Evolutionary conservation across 2,888 invertebrate species (phyloP), one percentile per base, ranked within the genome.

Genomic region (Lithosia quadra): DNA sequence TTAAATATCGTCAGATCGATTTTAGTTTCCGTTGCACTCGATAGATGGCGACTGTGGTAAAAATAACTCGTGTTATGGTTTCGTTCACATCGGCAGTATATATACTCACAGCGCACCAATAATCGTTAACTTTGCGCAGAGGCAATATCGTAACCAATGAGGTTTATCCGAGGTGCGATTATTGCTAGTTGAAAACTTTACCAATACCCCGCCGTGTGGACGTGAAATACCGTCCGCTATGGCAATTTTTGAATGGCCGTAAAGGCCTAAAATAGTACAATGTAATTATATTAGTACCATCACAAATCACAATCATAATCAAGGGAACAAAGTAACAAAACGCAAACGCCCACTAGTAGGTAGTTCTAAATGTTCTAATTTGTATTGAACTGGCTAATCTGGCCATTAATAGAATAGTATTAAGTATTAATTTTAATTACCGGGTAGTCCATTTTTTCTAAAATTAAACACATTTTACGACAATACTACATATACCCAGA

Each of bases 131-230:
- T 97, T 97, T 97, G 97, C 97, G 97, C 98, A 98, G 97, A 96
- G 97, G 97, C 97, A 96, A 96, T 97, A 97, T 97, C 97, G 97
- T 98, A 98, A 97, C 97, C 97, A 96, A 97, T 97, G 97, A 97
- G 96, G 97, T 97, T 96, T 94, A 96, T 96, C 97, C 96, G 97
- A 97, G 97, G 96, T 97, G 97, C 96, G 97, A 97, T 97, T 97
- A 97, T 97, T 97, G 97, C 97, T 97, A 97, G 97, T 97, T 98
- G 97, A 97, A 97, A 97, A 97, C 97, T 98, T 97, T 97, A 92
- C 92, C 92, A 92, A 93, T 92, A 92, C 92, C 92, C 92, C 92
- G 93, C 92, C 92, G 76, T 88, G 92, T 91, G 93, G 92, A 90
- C 92, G 92, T 91, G 92, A 91, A 92, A 92, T 88, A 92, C 90